These are phyloP conservation scores for Erpobdella octoculata DNA, from an alignment of 2,888 invertebrate genomes.

Conservation along the genomic window DNA sequence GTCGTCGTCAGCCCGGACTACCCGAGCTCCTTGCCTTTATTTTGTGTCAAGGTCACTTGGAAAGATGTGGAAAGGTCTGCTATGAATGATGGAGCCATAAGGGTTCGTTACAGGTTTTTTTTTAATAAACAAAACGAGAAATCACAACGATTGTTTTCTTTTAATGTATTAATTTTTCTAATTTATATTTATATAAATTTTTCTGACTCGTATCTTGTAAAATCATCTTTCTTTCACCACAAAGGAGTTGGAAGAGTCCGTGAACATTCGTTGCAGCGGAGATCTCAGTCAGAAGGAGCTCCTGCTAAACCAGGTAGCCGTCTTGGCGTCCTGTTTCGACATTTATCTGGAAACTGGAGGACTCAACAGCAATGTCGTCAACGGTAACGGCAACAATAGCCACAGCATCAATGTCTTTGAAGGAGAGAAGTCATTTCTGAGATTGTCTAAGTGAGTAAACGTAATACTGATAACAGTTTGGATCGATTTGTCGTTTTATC, in stretches of 20 bases:
- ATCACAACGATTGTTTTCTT: no score
- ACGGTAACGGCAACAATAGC: neutral
- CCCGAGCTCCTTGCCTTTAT: slow-evolving; percentile 69
- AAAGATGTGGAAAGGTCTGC: slow-evolving; percentile 61
- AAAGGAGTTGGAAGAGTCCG: neutral
- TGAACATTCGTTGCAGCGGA: neutral
- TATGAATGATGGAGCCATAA: slow-evolving; percentile 63
- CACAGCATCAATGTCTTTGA: neutral
- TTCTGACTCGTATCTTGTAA: neutral
- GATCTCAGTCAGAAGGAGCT: slow-evolving; percentile 48
- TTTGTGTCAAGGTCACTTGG: slow-evolving; percentile 67
- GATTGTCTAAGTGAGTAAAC: neutral
- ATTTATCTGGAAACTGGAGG: slow-evolving; percentile 70
- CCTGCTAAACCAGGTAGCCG: slow-evolving; percentile 67
- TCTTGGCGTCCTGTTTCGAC: slow-evolving; percentile 74
- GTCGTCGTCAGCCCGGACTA: slow-evolving; percentile 75
- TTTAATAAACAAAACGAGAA: no score
- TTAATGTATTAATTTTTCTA: no score
- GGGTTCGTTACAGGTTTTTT: slow-evolving; percentile 57
- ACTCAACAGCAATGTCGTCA: neutral
- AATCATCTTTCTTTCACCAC: neutral
- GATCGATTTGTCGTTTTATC: no score
- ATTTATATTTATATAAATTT: neutral
- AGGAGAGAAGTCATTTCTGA: neutral
- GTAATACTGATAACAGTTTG: no score